Percentiles rank a stretch among this genome's conserved stretches.
These are phyloP conservation scores for Cherax destructor DNA, from an alignment of 1,140 invertebrate species.

Conservation along the genomic window DNA sequence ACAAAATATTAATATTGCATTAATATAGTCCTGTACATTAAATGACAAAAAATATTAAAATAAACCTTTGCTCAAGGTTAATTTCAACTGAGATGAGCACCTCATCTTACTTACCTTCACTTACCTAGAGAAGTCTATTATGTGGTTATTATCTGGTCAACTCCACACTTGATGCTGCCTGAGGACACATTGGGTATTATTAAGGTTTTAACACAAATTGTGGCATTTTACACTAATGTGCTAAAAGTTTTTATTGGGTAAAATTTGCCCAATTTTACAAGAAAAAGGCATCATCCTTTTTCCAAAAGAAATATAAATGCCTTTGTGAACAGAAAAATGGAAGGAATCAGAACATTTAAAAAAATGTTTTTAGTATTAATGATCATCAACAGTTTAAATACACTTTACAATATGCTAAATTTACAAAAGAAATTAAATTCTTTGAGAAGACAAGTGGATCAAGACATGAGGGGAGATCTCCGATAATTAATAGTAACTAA, in stretches of 20 bases:
- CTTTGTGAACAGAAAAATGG: not conserved
- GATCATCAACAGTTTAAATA: too few relatives aligned
- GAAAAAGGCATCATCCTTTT: not conserved
- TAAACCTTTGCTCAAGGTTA: not conserved
- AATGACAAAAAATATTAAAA: not conserved
- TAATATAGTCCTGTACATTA: too few relatives aligned
- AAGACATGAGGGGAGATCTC: too few relatives aligned
- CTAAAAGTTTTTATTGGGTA: not conserved
- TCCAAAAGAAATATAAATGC: not conserved
- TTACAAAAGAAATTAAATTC: too few relatives aligned
- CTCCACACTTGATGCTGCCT: constrained; percentile 5
- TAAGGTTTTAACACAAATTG: not conserved
- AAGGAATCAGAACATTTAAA: too few relatives aligned
- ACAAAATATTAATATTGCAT: too few relatives aligned
- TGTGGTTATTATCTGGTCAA: not conserved
- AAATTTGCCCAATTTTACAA: not conserved
- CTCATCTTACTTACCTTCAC: not conserved
- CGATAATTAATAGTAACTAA: too few relatives aligned
- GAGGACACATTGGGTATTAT: not conserved
- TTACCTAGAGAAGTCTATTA: not conserved
- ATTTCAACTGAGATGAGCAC: not conserved
- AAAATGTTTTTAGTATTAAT: too few relatives aligned
- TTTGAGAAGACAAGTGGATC: too few relatives aligned
- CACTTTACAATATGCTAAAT: too few relatives aligned
- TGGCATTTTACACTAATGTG: not conserved